phyloP scores from a whole-genome alignment of 2,113 vertebrate species.

The Formicarius rufipectus region DNA sequence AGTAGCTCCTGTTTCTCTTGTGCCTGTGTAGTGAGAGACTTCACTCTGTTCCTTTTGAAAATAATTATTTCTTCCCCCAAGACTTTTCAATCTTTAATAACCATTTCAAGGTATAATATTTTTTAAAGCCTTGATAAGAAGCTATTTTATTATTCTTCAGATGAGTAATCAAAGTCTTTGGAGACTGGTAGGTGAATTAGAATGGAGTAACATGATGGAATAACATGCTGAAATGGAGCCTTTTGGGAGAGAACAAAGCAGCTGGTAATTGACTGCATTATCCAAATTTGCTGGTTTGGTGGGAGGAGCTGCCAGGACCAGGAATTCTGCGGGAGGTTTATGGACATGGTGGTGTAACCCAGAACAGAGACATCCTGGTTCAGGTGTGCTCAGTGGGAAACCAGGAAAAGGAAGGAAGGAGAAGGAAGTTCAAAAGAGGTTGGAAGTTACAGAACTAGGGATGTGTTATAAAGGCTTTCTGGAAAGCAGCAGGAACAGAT shows the following conservation, averaged over 20 bases:
- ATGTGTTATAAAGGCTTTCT: not conserved
- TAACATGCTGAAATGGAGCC: not conserved
- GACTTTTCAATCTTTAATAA: constrained; percentile 17
- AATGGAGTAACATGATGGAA: not conserved
- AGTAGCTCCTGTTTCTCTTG: not conserved
- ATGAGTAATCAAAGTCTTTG: not conserved
- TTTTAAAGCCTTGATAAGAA: constrained; percentile 41
- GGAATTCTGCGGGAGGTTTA: not conserved
- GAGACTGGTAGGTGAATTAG: not conserved
- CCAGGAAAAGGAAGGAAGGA: not conserved
- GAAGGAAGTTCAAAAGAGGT: not conserved
- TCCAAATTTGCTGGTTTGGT: accelerated
- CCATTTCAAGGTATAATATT: not conserved
- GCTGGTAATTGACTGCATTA: not conserved
- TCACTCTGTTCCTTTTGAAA: not conserved
- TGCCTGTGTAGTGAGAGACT: not conserved
- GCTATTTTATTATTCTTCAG: constrained; percentile 22
- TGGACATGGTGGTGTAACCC: not conserved
- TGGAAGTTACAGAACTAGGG: not conserved
- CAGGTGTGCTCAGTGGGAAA: not conserved
- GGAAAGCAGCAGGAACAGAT: not conserved
- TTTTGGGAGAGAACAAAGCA: not conserved
- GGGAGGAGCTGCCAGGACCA: not conserved
- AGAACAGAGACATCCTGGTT: not conserved
- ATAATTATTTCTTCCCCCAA: not conserved